Conservation (phyloP, 1,140 invertebrate species). For the Drosophila gunungcola region DNA sequence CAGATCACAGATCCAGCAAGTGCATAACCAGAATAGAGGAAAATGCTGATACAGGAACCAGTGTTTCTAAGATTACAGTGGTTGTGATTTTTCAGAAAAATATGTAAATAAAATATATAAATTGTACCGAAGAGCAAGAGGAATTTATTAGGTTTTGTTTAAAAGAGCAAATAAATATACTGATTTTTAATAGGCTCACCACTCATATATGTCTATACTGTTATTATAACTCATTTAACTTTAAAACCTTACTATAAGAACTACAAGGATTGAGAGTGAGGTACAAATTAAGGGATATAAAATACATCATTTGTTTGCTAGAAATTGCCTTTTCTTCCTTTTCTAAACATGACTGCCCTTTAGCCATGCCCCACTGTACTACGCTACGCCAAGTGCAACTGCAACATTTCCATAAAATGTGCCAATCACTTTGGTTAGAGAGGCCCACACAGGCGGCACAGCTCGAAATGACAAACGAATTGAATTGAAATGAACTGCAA, state of each 20-base stretch:
- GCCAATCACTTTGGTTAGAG: conserved; percentile 66
- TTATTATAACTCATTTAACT: too few species aligned
- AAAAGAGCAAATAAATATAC: too few species aligned
- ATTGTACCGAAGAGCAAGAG: too few species aligned
- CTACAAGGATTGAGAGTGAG: too few species aligned
- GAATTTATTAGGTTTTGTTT: too few species aligned
- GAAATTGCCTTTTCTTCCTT: not conserved
- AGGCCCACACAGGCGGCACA: conserved; percentile 61
- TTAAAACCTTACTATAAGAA: too few species aligned
- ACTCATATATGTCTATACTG: too few species aligned
- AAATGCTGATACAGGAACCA: conserved; percentile 4
- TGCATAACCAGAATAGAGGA: conserved; percentile 8
- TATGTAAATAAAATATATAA: not conserved
- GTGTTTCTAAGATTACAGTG: conserved; percentile 10
- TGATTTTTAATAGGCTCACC: too few species aligned
- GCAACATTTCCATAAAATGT: conserved; percentile 78
- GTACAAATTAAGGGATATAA: too few species aligned
- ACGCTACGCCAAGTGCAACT: conserved; percentile 36
- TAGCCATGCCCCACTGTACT: conserved; percentile 29
- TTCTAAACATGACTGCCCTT: not conserved
- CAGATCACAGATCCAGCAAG: conserved; percentile 6
- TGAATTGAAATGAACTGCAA: conserved; percentile 81
- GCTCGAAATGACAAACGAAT: conserved; percentile 78
- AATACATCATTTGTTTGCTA: too few species aligned
- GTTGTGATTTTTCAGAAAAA: not conserved